Base-by-base conservation (phyloP, 1,140 invertebrate species). In the Aphidius gifuensis region DNA sequence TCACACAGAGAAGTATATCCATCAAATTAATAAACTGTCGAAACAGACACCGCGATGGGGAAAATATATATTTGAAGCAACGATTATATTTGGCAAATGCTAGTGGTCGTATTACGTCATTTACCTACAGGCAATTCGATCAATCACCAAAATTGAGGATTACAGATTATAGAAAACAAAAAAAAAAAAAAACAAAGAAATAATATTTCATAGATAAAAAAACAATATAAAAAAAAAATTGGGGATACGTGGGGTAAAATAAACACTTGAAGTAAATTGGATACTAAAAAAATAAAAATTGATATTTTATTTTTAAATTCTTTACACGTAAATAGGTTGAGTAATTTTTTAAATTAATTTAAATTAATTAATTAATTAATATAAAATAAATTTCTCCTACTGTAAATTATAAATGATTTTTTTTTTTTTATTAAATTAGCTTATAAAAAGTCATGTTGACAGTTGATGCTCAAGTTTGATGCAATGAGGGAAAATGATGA, bases 21-120 rank as follows among this genome's bases (percentile, higher is more conserved):
- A 80, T 80, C 75, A 79, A 80, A 78, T 79, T 80, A 80, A 78
- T 80, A 80, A 80, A 78, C 75, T 75, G 71, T 70, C 69, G 74
- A 76, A 76, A 74, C 75, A 70, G 71, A 72, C 74, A 76, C 67
- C 72, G 65, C 65, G 64, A 51, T 49, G 9, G 57, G 53, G 43
- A 53, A 43, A 23, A 45, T 23, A 56, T 47, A 47, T 45, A 64
- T 49, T 62, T 58, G 67, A 60, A 68, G 9, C 45, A 56, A 32
- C 42, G 47, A 16, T 8, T 43, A 40, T 51, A 40, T 38, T 16
- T 32, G 23, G 23, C 23, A 32, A 32, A 32, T 8, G 9, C n/a
- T 42, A 69, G 75, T 60, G 76, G 74, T 75, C 64, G 66, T 74
- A 71, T 71, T 76, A 76, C 76, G 72, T 70, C 66, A 68, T 68